These are phyloP conservation scores for Miopithecus talapoin DNA, from an alignment of 2,797 vertebrate genomes.

Conservation along the genomic window DNA sequence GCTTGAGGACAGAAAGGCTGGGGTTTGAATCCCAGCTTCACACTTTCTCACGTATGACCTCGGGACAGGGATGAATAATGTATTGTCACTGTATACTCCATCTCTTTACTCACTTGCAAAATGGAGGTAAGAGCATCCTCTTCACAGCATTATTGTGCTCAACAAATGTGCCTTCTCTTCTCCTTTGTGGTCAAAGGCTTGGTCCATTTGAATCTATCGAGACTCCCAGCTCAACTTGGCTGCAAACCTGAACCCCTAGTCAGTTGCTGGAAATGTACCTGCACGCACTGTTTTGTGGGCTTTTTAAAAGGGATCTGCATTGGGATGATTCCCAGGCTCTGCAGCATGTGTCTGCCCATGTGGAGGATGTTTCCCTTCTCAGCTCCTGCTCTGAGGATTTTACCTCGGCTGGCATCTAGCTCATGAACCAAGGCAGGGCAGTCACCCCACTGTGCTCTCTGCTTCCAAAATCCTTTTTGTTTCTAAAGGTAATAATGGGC, in stretches of 20 bases:
- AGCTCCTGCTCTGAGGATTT: background rate
- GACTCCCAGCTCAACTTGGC: background rate
- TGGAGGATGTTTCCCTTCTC: background rate
- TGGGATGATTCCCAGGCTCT: background rate
- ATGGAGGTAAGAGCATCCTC: background rate
- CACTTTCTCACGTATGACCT: background rate
- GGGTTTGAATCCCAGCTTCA: background rate
- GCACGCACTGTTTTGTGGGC: background rate
- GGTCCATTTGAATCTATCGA: background rate
- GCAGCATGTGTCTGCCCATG: background rate
- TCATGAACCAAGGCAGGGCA: fast-evolving
- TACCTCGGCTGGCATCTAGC: background rate
- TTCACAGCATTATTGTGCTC: background rate
- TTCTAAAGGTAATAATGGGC: background rate
- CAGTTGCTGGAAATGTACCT: background rate
- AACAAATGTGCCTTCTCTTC: background rate
- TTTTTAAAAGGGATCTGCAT: background rate
- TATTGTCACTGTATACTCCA: background rate
- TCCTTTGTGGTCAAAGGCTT: background rate
- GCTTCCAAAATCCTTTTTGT: background rate
- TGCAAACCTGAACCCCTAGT: background rate
- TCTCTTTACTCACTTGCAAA: background rate
- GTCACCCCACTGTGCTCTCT: too few species aligned
- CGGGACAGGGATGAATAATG: background rate
- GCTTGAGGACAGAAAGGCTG: background rate